phyloP scores from a whole-genome alignment of 2,888 invertebrate genomes.

The Alentia gelatinosa region DNA sequence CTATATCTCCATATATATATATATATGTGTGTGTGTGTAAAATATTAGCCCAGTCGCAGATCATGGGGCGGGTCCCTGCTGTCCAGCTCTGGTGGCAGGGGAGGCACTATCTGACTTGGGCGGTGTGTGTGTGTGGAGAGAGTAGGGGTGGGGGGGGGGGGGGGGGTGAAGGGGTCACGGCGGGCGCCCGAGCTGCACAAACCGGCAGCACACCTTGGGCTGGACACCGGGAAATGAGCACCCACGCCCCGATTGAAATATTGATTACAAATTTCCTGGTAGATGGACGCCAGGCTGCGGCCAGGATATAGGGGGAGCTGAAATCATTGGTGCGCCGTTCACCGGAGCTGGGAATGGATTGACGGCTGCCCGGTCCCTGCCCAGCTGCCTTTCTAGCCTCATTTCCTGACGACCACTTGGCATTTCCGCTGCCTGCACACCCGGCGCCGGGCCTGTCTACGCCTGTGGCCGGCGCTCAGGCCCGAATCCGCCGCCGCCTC shows the following conservation, averaged over 20 bases:
- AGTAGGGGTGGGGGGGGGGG: not conserved
- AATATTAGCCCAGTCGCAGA: too few species aligned
- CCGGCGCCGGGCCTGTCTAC: not conserved
- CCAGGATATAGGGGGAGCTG: not conserved
- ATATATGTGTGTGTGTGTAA: too few species aligned
- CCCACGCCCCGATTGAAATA: conserved; percentile 17
- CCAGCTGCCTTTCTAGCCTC: conserved; percentile 3
- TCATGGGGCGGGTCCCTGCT: too few species aligned
- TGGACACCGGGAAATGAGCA: conserved; percentile 5
- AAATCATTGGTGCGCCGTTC: not conserved
- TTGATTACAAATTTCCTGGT: conserved; percentile 20
- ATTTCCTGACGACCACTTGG: conserved; percentile 17
- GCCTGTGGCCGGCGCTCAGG: not conserved
- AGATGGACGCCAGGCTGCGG: not conserved
- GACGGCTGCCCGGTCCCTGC: not conserved
- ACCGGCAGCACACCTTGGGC: not conserved
- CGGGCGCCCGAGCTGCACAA: not conserved
- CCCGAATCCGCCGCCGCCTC: not conserved
- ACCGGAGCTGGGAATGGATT: not conserved
- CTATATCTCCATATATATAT: too few species aligned
- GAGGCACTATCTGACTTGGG: not conserved
- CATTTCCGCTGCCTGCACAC: not conserved
- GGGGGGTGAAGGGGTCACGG: not conserved
- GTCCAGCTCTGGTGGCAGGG: not conserved
- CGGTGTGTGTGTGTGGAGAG: not conserved